Conservation (phyloP, 2,888 invertebrate genomes). For the Emmelina monodactyla region DNA sequence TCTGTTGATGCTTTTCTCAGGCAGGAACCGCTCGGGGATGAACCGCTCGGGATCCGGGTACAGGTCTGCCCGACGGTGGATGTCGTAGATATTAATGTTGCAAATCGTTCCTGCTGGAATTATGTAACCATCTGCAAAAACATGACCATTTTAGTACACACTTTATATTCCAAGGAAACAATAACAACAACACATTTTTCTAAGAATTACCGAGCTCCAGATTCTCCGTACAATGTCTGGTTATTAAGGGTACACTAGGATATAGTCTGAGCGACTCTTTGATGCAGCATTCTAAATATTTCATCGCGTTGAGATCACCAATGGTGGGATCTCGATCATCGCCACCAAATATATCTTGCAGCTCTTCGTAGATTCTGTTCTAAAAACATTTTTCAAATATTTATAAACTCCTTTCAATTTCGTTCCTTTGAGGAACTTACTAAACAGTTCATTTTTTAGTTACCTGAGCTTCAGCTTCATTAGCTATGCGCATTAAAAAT, state of each 20-base stretch:
- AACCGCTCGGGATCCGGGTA: slow-evolving; percentile 73
- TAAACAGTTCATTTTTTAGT: too few species aligned
- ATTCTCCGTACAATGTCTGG: slow-evolving; percentile 63
- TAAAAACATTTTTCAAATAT: not conserved
- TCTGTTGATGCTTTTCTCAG: slow-evolving; percentile 54
- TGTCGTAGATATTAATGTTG: slow-evolving; percentile 62
- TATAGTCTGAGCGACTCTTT: slow-evolving; percentile 71
- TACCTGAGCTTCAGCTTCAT: slow-evolving; percentile 29
- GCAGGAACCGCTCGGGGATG: slow-evolving; percentile 74
- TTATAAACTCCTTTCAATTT: not conserved
- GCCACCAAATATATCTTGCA: slow-evolving; percentile 48
- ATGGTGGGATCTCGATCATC: slow-evolving; percentile 66
- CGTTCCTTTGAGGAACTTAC: too few species aligned
- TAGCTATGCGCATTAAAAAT: slow-evolving; percentile 30
- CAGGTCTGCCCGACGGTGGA: slow-evolving; percentile 68
- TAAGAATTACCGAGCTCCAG: slow-evolving; percentile 61
- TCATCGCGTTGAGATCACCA: slow-evolving; percentile 63
- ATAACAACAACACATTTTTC: too few species aligned
- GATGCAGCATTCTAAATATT: slow-evolving; percentile 72
- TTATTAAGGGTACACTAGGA: slow-evolving; percentile 71
- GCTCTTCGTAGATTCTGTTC: slow-evolving; percentile 3
- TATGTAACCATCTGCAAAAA: slow-evolving; percentile 33
- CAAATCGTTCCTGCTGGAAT: slow-evolving; percentile 53
- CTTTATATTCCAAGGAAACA: too few species aligned
- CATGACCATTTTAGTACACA: not conserved